Conservation (phyloP, 2,888 invertebrate species). For the Doris montereyensis region DNA sequence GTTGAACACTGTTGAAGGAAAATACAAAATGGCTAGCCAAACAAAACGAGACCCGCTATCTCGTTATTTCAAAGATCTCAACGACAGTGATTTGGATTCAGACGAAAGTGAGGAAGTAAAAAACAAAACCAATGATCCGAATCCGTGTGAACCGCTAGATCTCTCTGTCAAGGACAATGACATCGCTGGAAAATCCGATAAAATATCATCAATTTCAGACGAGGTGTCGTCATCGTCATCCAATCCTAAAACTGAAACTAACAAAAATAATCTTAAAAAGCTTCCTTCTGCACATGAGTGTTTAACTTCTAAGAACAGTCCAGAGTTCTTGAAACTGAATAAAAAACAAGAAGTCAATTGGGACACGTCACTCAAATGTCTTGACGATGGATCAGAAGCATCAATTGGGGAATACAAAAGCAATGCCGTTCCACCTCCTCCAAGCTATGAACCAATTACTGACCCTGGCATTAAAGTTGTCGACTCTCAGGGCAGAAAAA, state of each 20-base stretch:
- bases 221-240: neutral
- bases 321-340: slow-evolving; percentile 24
- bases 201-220: neutral
- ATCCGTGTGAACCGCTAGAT: no score
- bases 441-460: slow-evolving; percentile 35
- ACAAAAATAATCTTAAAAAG: neutral
- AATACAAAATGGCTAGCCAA: slow-evolving; percentile 27
- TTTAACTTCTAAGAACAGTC: slow-evolving; percentile 11
- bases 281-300: slow-evolving; percentile 35
- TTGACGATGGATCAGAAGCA: neutral
- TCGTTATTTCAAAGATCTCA: slow-evolving; percentile 38
- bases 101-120: neutral
- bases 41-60: slow-evolving; percentile 23
- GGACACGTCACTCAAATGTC: slow-evolving; percentile 23
- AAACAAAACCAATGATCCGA: neutral
- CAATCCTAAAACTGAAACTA: neutral
- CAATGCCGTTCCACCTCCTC: slow-evolving; percentile 36
- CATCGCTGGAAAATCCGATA: neutral
- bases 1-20: no score
- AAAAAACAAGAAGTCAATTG: slow-evolving; percentile 29
- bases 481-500: slow-evolving; percentile 29
- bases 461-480: slow-evolving; percentile 40
- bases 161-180: no score
- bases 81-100: slow-evolving; percentile 18
- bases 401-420: slow-evolving; percentile 7